These are phyloP conservation scores for Rhodinocichla rosea DNA, from an alignment of 2,113 vertebrate genomes.

Conservation along the genomic window DNA sequence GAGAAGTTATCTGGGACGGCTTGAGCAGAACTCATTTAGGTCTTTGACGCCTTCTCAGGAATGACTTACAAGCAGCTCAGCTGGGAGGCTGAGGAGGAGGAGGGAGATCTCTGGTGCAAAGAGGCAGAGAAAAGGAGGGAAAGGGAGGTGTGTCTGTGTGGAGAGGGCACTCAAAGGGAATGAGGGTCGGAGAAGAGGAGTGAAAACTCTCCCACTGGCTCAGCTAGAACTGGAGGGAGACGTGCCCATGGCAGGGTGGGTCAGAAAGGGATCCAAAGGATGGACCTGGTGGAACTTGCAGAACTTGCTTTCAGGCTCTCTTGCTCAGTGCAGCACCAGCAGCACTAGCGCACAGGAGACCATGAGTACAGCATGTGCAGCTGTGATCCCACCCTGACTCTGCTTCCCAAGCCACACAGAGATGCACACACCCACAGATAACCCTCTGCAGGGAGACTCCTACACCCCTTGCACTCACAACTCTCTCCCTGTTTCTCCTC, in stretches of 20 bases:
- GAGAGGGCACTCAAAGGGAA: not conserved
- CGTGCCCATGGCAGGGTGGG: not conserved
- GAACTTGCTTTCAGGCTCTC: not conserved
- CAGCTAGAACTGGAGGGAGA: not conserved
- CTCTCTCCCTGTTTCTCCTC: not conserved
- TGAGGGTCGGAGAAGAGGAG: not conserved
- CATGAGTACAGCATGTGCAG: fast-evolving
- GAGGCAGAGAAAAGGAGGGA: not conserved
- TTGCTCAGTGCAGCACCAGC: not conserved
- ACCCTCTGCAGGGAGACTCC: not conserved
- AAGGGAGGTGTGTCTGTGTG: not conserved
- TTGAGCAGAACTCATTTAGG: not conserved
- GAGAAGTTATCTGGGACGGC: not conserved
- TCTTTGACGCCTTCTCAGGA: not conserved
- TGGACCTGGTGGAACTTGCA: not conserved
- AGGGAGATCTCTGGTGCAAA: not conserved
- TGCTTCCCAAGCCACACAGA: not conserved
- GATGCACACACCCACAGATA: too few relatives aligned
- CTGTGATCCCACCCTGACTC: not conserved
- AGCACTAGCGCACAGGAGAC: not conserved
- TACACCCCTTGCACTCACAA: not conserved
- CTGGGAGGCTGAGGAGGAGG: not conserved
- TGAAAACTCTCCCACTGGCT: not conserved
- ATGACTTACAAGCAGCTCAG: not conserved
- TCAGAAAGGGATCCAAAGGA: not conserved